Percentiles rank a stretch among this genome's conserved stretches.
Conservation (phyloP, 2,113 vertebrate genomes). For the Psittacus erithacus region DNA sequence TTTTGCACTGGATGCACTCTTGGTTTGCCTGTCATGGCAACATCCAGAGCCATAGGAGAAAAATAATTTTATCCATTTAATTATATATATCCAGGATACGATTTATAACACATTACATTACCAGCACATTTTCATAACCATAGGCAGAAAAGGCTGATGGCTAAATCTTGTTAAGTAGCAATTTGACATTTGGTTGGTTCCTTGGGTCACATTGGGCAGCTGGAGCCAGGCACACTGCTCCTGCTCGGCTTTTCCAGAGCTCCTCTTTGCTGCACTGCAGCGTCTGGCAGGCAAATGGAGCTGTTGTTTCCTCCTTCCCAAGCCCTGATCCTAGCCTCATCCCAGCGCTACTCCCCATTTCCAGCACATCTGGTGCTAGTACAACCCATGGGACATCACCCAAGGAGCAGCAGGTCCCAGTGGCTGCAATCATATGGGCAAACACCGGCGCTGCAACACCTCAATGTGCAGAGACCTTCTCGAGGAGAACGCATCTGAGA, state of each 20-base stretch:
- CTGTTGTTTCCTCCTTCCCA: accelerated
- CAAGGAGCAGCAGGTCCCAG: neutral
- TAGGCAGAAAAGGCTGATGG: neutral
- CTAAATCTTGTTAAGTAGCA: neutral
- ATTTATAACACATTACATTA: neutral
- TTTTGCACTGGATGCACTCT: neutral
- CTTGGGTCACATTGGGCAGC: neutral
- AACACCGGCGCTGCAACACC: neutral
- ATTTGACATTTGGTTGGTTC: neutral
- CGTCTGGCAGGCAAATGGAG: neutral
- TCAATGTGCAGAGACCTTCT: neutral
- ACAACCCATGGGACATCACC: neutral
- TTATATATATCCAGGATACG: no score
- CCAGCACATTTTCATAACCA: neutral
- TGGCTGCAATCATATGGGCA: neutral
- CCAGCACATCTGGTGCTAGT: neutral
- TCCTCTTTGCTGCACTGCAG: neutral
- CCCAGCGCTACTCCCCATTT: neutral
- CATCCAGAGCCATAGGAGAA: neutral
- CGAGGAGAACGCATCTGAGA: neutral
- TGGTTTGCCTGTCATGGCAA: neutral
- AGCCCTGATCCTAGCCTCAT: neutral
- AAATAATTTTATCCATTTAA: neutral
- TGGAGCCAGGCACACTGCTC: neutral
- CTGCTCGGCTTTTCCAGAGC: neutral